These are phyloP conservation scores for Mobula birostris DNA, from an alignment of 2,113 vertebrate species.

Conservation along the genomic window DNA sequence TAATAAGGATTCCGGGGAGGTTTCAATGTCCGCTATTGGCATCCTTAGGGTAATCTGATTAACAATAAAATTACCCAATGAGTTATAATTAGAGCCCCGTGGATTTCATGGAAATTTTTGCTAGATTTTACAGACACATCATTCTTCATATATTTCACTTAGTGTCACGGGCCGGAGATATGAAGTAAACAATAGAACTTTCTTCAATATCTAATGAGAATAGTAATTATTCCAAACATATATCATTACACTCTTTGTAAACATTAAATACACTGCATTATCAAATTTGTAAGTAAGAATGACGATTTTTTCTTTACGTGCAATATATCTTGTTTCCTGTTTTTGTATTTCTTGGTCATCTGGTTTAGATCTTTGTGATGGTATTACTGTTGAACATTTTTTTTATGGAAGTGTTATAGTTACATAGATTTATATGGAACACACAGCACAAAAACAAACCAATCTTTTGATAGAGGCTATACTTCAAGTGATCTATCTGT, in stretches of 20 bases:
- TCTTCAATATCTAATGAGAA: conserved; percentile 13
- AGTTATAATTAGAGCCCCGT: conserved; percentile 31
- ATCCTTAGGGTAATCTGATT: conserved; percentile 30
- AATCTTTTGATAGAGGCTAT: no score
- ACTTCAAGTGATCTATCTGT: neutral
- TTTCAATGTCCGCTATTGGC: neutral
- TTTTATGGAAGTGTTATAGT: neutral
- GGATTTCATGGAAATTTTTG: conserved; percentile 19
- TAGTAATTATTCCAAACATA: neutral
- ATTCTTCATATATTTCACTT: conserved; percentile 2
- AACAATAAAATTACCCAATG: conserved; percentile 25
- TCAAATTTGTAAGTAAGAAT: neutral
- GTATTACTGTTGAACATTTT: neutral
- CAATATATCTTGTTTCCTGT: neutral
- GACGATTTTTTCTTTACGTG: neutral
- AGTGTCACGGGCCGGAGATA: neutral
- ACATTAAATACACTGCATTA: neutral
- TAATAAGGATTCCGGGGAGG: neutral
- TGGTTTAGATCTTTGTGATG: neutral
- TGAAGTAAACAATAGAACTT: conserved; percentile 8
- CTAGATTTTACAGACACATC: neutral
- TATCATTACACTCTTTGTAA: conserved; percentile 15
- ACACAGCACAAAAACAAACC: neutral
- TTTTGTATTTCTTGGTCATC: neutral
- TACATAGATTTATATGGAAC: no score